phyloP scores from a whole-genome alignment of 2,888 invertebrate species.

The Candidula unifasciata region DNA sequence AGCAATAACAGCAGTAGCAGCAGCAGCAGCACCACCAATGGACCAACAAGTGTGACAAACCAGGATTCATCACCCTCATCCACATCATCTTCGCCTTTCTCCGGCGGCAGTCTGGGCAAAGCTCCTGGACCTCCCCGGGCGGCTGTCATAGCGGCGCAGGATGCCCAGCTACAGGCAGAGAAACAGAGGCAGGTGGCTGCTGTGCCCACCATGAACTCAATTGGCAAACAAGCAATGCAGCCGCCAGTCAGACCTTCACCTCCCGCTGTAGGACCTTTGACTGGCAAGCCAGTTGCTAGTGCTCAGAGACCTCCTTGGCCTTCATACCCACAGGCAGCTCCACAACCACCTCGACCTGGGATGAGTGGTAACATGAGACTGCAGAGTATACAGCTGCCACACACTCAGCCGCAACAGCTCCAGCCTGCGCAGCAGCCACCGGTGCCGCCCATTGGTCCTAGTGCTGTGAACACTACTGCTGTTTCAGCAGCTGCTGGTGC shows the following conservation, averaged over 20 bases:
- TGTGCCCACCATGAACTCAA: conserved; percentile 34
- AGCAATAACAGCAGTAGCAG: neutral
- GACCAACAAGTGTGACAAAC: conserved; percentile 42
- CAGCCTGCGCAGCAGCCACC: conserved; percentile 51
- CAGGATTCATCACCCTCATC: conserved; percentile 50
- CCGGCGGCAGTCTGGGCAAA: conserved; percentile 42
- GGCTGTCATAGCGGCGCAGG: conserved; percentile 72
- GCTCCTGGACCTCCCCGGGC: conserved; percentile 66
- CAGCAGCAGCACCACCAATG: conserved; percentile 36
- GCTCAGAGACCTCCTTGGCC: conserved; percentile 49
- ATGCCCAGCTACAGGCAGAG: conserved; percentile 72
- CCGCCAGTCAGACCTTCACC: conserved; percentile 57
- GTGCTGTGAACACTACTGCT: conserved; percentile 61
- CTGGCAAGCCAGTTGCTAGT: conserved; percentile 51
- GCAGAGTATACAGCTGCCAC: conserved; percentile 45
- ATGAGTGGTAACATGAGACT: conserved; percentile 58
- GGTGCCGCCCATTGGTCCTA: conserved; percentile 61
- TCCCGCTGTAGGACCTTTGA: conserved; percentile 34
- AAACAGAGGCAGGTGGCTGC: conserved; percentile 60
- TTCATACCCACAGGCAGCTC: conserved; percentile 55
- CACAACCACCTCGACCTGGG: conserved; percentile 48
- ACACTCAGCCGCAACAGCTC: conserved; percentile 59
- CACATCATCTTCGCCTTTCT: conserved; percentile 37
- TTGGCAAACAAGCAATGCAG: conserved; percentile 62
- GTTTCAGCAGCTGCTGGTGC: conserved; percentile 65